A percentile compares a stretch with the other conserved stretches of the same genome.
Conservation (phyloP, 2,113 vertebrate species). For the Romanogobio albipinnatus region DNA sequence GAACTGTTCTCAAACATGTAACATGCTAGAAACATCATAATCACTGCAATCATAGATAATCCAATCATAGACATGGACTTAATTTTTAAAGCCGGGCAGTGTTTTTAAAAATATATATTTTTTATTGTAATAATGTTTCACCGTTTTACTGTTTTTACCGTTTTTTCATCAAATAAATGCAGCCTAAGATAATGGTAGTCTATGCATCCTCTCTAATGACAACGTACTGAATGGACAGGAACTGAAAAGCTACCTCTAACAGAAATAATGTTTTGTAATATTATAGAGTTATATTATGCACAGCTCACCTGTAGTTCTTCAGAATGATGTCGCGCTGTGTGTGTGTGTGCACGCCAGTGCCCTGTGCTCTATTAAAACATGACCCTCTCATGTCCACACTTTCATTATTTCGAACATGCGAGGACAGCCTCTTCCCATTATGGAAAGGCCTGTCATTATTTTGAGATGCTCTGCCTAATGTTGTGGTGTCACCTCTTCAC, state of each 20-base stretch:
- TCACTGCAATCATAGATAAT: too few relatives aligned
- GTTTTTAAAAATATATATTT: too few relatives aligned
- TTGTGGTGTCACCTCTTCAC: slow-evolving; percentile 9
- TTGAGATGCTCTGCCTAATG: slow-evolving; percentile 30
- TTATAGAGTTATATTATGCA: slow-evolving; percentile 2
- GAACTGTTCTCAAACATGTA: too few relatives aligned
- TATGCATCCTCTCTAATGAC: neutral
- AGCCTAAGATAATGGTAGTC: neutral
- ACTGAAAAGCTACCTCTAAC: neutral
- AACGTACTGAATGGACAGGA: neutral
- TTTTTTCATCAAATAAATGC: too few relatives aligned
- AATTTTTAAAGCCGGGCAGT: too few relatives aligned
- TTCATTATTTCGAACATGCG: slow-evolving; percentile 41
- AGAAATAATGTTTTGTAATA: neutral
- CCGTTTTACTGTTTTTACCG: neutral
- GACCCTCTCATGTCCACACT: slow-evolving; percentile 50
- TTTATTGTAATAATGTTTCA: neutral
- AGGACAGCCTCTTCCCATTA: slow-evolving; percentile 47
- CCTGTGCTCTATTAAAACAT: slow-evolving; percentile 35
- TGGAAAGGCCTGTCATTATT: slow-evolving; percentile 49
- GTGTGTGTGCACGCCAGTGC: neutral
- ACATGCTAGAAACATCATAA: too few relatives aligned
- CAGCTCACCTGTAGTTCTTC: neutral
- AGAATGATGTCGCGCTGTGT: slow-evolving; percentile 13
- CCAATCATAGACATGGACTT: too few relatives aligned